phyloP scores from a whole-genome alignment of 2,113 vertebrate genomes.

The Phaetusa simplex region DNA sequence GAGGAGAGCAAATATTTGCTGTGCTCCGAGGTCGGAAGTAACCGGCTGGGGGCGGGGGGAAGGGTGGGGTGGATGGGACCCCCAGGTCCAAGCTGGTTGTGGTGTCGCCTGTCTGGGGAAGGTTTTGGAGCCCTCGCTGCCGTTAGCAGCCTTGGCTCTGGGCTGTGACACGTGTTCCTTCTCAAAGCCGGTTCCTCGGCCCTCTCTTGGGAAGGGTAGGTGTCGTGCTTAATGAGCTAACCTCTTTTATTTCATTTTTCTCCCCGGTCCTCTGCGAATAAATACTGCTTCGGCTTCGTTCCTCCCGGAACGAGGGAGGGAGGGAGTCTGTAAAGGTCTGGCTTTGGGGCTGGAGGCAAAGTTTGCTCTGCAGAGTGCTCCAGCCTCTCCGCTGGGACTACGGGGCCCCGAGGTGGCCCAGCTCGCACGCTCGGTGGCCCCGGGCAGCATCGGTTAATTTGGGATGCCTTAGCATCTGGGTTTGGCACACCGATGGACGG shows the following conservation, averaged over 20 bases:
- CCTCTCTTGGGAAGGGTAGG: neutral
- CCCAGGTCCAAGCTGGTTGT: neutral
- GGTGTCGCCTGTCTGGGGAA: accelerated
- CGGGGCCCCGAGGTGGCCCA: neutral
- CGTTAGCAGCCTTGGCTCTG: neutral
- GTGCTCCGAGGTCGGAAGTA: neutral
- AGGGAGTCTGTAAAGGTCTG: neutral
- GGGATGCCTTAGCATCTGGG: neutral
- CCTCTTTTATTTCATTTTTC: neutral
- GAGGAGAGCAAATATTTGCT: neutral
- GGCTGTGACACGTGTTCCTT: neutral
- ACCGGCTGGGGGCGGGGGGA: accelerated
- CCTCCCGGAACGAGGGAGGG: neutral
- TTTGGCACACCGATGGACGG: accelerated
- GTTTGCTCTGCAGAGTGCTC: neutral
- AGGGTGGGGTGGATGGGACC: accelerated
- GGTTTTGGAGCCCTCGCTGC: neutral
- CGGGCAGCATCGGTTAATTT: accelerated
- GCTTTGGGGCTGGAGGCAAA: neutral
- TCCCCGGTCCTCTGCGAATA: neutral
- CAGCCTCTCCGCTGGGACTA: neutral
- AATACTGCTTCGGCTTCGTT: neutral
- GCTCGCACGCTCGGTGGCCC: accelerated
- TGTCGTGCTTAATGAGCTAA: neutral
- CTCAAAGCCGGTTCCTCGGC: neutral